Conservation (phyloP, 2,888 invertebrate genomes). For the Mythimna ferrago region DNA sequence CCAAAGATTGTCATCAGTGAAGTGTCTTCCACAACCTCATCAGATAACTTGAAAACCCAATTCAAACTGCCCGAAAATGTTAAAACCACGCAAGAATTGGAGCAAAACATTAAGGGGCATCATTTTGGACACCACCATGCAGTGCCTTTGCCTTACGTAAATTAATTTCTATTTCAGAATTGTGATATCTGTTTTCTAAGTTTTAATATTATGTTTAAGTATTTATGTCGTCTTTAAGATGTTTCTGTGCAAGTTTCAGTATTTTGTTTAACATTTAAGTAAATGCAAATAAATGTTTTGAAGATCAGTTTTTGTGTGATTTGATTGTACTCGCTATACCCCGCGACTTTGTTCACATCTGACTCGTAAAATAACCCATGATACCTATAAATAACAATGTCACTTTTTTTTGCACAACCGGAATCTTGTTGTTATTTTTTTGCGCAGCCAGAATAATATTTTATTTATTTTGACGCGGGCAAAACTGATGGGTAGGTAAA, state of each 20-base stretch:
- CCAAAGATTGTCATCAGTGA: slow-evolving; percentile 3
- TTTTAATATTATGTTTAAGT: slow-evolving; percentile 32
- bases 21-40: slow-evolving; percentile 12
- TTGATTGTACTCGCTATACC: no score
- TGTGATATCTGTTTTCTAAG: slow-evolving; percentile 40
- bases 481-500: no score
- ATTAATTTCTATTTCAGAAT: slow-evolving; percentile 11
- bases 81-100: slow-evolving; percentile 10
- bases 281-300: slow-evolving; percentile 39
- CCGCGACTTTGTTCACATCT: no score
- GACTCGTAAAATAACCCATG: no score
- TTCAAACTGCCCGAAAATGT: slow-evolving; percentile 11
- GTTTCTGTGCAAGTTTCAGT: slow-evolving; percentile 21
- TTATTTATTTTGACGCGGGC: no score
- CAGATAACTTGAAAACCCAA: background rate
- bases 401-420: no score
- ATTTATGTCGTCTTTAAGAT: slow-evolving; percentile 51
- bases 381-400: no score
- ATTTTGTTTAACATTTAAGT: slow-evolving; percentile 30
- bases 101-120: slow-evolving; percentile 7
- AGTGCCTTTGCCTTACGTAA: slow-evolving; percentile 49
- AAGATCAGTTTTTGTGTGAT: slow-evolving; percentile 3
- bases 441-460: no score
- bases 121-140: slow-evolving; percentile 13
- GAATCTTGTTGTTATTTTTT: no score